Base-by-base conservation (phyloP, 2,797 vertebrate species). In the Thunnus albacares region DNA sequence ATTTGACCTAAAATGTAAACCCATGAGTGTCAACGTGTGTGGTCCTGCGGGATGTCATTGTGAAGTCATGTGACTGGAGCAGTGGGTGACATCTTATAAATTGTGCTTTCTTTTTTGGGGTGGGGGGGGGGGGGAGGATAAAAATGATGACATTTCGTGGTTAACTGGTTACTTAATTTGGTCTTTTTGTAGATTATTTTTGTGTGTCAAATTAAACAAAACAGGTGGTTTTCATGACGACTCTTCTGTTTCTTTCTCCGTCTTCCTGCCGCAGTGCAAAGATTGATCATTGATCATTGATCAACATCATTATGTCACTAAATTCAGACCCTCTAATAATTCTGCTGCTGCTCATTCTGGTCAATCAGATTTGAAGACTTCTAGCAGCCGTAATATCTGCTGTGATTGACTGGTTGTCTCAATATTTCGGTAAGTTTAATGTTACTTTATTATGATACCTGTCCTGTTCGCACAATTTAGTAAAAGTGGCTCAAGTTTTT, bases 161-260 rank as follows among this genome's bases (percentile, higher is more conserved):
- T 93, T 87, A 91, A 92, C 85, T 81, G 88, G 91, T 94, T 89
- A 80, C 79, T 87, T 92, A 75, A 93, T 92, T 94, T 86, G 85
- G 83, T 92, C 87, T 92, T 94, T 49, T 94, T 93, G 93, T 95
- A 95, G 94, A 91, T 94, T 95, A 92, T 95, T 95, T 95, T 95
- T 95, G 93, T 96, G 93, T 95, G 93, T 95, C 91, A 71, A 84
- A 94, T 91, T 91, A 94, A 96, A 95, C 87, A 89, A 91, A 91
- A 91, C 85, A 89, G 84, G 89, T 93, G 87, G 92, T 95, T 95
- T 93, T 94, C 91, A 92, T 57, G 77, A 89, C 0, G 71, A 73
- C 30, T 87, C 59, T 55, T 52, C 5, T 41, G 47, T 41, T 41
- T 66, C 60, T 38, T 12, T 12, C 26, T 49, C 20, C 9, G 17